These are phyloP conservation scores for Chydorus sphaericus DNA, from an alignment of 2,888 invertebrate genomes.

Conservation along the genomic window DNA sequence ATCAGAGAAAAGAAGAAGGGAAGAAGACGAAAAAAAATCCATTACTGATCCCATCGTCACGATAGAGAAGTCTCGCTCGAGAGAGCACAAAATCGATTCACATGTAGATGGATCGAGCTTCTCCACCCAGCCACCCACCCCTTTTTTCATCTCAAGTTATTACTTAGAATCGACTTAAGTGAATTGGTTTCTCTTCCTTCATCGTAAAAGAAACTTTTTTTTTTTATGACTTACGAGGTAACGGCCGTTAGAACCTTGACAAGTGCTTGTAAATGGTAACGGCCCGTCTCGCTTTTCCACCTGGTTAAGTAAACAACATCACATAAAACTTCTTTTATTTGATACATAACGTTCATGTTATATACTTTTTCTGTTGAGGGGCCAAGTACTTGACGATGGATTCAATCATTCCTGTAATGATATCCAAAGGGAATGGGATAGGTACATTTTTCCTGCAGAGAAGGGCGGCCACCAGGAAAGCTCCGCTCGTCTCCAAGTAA, in stretches of 20 bases:
- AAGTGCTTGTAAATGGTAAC: background rate
- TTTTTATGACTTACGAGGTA: background rate
- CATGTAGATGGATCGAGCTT: background rate
- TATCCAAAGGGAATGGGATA: background rate
- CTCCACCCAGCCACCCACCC: too few relatives aligned
- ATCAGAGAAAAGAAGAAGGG: too few relatives aligned
- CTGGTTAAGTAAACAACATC: background rate
- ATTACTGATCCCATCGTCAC: too few relatives aligned
- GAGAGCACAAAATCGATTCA: too few relatives aligned
- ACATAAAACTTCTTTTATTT: too few relatives aligned
- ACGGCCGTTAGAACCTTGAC: background rate
- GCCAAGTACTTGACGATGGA: background rate
- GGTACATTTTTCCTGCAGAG: conserved; percentile 1
- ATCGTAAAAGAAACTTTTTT: background rate
- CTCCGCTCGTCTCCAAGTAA: conserved; percentile 2
- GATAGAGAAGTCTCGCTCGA: too few relatives aligned
- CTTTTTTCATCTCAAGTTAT: too few relatives aligned
- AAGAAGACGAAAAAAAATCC: too few relatives aligned
- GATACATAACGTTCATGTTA: too few relatives aligned
- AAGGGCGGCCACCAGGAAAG: background rate
- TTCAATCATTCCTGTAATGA: background rate
- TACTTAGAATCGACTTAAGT: too few relatives aligned
- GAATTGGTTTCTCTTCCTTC: background rate
- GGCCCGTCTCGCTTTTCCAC: background rate
- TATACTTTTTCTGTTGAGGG: background rate